A percentile compares a stretch with the other conserved stretches of the same genome.
Evolutionary conservation across 2,797 vertebrate genomes (phyloP).

Genomic region (Helicolenus hilgendorfi): DNA sequence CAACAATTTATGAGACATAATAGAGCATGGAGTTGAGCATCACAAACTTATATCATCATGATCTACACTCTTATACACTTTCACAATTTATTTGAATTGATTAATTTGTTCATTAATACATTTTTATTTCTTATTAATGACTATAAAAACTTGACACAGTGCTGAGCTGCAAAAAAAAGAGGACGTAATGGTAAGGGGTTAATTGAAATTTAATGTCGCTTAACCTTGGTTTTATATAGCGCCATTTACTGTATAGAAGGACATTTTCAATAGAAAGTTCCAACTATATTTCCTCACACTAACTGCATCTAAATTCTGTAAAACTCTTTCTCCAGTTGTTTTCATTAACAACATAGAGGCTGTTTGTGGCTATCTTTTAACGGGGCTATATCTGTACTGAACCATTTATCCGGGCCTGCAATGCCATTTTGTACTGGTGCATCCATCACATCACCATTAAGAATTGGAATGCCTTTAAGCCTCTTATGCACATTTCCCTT

Average conservation of each 20-base stretch:
- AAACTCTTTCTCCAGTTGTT: constrained; percentile 24
- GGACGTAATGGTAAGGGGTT: too few species aligned
- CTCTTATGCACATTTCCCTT: constrained; percentile 68
- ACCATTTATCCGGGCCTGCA: constrained; percentile 36
- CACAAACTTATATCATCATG: too few species aligned
- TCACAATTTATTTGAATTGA: too few species aligned
- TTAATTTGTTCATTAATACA: too few species aligned
- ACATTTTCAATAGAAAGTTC: background rate
- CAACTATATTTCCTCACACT: background rate
- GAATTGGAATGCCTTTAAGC: constrained; percentile 77
- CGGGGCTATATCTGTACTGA: constrained; percentile 52
- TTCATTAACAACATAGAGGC: constrained; percentile 16
- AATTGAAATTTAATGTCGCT: background rate
- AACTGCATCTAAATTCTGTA: background rate
- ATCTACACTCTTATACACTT: too few species aligned
- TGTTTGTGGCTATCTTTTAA: constrained; percentile 25
- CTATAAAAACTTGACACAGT: too few species aligned
- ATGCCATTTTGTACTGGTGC: constrained; percentile 30
- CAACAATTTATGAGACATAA: too few species aligned
- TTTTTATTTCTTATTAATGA: too few species aligned
- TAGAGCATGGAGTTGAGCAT: too few species aligned
- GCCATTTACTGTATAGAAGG: background rate
- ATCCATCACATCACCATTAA: constrained; percentile 75
- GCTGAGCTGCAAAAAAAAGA: too few species aligned
- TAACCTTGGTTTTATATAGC: background rate